Evolutionary conservation across 1,140 invertebrate genomes (phyloP), one percentile per base, ranked within the genome.

Genomic region (Zaprionus tsacasi): DNA sequence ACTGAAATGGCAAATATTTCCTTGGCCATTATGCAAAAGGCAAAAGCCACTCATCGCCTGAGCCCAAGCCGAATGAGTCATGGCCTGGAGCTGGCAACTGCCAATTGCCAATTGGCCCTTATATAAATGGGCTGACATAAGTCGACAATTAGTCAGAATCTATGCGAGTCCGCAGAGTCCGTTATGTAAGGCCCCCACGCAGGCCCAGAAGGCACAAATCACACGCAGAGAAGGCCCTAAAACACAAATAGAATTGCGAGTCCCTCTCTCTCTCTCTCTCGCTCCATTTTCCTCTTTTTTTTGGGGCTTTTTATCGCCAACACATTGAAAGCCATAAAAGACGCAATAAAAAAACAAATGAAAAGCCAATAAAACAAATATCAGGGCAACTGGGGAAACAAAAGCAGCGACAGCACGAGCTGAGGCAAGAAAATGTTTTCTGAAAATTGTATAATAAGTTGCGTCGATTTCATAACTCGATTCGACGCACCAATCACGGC

Each of bases 361-460:
- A 58, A 76, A 81, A 78, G 55, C 82, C 78, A 85, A 85, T 85
- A 85, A 85, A 85, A 71, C 78, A 86, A 80, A 83, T 80, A 85
- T 85, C 81, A 83, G 76, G 70, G 55, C 66, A 80, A 59, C 57
- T 36, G 21, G 40, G 61, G 83, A 83, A 83, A 35, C 54, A 33
- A 56, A 21, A 21, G 21, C 48, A 55, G 25, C 45, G 45, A 40
- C 58, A 69, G 30, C 64, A 67, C 13, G 38, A 50, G 25, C 36
- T 33, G n/a, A 38, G 45, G 75, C 75, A 79, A 71, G 82, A 74
- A 80, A 83, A 70, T 67, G 60, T 27, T 64, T 50, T 21, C 2
- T 67, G 61, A 76, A 71, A 76, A 76, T 76, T 76, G 68, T 76
- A 75, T 75, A 70, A 76, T 76, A 71, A 76, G 48, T 60, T 66